phyloP scores from a whole-genome alignment of 2,888 invertebrate genomes.

The Dynastes maya region DNA sequence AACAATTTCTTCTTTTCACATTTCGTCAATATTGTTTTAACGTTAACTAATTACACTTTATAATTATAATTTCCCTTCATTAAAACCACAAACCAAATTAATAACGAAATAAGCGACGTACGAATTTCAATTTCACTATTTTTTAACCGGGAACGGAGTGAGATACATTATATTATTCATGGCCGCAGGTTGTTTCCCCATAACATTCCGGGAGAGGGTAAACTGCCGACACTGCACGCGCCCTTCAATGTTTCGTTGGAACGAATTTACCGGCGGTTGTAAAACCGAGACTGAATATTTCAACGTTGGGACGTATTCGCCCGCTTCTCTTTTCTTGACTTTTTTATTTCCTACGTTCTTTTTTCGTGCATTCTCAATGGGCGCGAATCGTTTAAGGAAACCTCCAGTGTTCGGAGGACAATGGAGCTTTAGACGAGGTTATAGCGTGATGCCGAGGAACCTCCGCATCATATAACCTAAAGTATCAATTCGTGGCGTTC shows the following conservation, averaged over 20 bases:
- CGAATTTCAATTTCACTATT: conserved; percentile 29
- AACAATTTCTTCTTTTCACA: no score
- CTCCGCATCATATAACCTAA: conserved; percentile 5
- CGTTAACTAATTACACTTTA: no score
- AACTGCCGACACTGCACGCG: conserved; percentile 36
- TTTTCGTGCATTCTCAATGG: conserved; percentile 30
- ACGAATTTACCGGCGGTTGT: conserved; percentile 41
- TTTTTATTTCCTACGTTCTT: conserved; percentile 25
- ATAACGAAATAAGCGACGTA: conserved; percentile 8
- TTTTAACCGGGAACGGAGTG: neutral
- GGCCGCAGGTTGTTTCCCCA: conserved; percentile 39
- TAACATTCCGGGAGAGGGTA: conserved; percentile 29
- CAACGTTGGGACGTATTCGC: conserved; percentile 26
- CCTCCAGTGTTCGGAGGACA: neutral
- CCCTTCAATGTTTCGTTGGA: conserved; percentile 33
- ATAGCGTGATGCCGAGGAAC: conserved; percentile 10
- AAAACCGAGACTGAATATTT: conserved; percentile 45
- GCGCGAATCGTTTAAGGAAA: conserved; percentile 32
- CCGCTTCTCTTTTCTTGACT: conserved; percentile 17
- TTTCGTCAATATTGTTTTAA: no score
- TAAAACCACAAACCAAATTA: neutral
- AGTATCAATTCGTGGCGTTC: conserved; percentile 16
- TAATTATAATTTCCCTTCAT: no score
- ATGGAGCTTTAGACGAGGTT: conserved; percentile 13
- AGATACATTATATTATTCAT: conserved; percentile 31